Base-by-base conservation (phyloP, 2,888 invertebrate species). In the Tethea ocularis region DNA sequence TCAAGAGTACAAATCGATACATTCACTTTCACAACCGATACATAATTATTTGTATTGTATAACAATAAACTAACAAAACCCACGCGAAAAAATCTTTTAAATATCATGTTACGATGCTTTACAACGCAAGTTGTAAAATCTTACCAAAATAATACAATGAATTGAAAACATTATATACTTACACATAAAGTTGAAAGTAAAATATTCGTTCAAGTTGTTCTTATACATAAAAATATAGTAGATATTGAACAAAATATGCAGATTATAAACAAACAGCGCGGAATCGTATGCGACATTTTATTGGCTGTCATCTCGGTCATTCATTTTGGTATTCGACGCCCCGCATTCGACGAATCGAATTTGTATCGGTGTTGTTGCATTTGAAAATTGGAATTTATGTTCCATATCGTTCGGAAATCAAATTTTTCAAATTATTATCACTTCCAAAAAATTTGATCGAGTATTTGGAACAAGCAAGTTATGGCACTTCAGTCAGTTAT, bases 221-320 rank as follows among this genome's bases (percentile, higher is more conserved):
- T 7, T 20, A 51, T 41, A 24, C 17, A 24, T 56, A 57, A 17
- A 26, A 57, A 46, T 26, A 26, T 57, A 6, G 51, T 57, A n/a
- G n/a, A n/a, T n/a, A 51, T 29, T 33, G 23, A 60, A 52, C 61
- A 61, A 60, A 64, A 68, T 75, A 77, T 78, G 74, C 69, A 75
- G 75, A 78, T 77, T 61, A 63, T 70, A 74, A 71, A 75, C 72
- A 78, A 78, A 76, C 70, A 69, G 56, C 51, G 52, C 52, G 54
- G 41, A 17, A 51, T 53, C 52, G 56, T 60, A 64, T 67, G 67
- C 61, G 74, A 78, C 80, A 78, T 72, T 78, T 81, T 82, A 80
- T 80, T 74, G 64, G 59, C 70, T 76, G 77, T 75, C 78, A 68
- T 71, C 69, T 69, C 67, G 64, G 63, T 61, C 66, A 65, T 72